Evolutionary conservation across 2,888 invertebrate species (phyloP).

Genomic region (Rotaria socialis): DNA sequence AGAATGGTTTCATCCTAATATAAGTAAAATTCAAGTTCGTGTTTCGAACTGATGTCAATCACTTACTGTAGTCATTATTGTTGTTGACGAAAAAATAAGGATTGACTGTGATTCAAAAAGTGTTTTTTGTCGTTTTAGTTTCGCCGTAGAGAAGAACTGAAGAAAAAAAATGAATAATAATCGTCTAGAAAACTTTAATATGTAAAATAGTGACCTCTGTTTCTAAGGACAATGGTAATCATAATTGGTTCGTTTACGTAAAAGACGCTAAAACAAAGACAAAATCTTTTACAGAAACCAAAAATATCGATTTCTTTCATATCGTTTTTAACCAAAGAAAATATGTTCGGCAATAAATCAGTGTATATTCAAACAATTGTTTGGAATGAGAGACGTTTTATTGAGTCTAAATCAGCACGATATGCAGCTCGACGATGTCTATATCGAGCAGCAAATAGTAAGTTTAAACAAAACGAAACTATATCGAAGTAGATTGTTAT

Average conservation of each 20-base stretch:
- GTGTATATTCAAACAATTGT: neutral
- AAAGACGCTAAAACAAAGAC: neutral
- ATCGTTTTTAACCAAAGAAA: neutral
- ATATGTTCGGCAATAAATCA: neutral
- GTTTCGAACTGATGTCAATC: neutral
- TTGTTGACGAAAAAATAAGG: neutral
- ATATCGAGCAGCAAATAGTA: neutral
- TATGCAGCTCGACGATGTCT: conserved; percentile 5
- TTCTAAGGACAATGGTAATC: neutral
- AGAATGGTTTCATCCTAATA: neutral
- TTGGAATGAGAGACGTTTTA: neutral
- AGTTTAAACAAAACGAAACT: neutral
- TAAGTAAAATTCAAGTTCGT: neutral
- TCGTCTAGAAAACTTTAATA: neutral
- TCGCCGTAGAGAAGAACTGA: neutral
- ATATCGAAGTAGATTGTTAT: too few species aligned
- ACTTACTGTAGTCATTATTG: neutral
- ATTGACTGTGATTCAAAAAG: neutral
- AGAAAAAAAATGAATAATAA: neutral
- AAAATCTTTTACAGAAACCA: too few species aligned
- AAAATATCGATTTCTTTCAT: neutral
- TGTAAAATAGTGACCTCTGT: conserved; percentile 23
- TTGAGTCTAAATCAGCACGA: neutral
- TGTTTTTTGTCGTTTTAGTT: too few species aligned
- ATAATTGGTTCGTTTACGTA: neutral